Evolutionary conservation across 64 coral and sea anemone genomes (phyloP), one percentile per base, ranked within the genome.

Genomic region (Stichodactyla mertensii): DNA sequence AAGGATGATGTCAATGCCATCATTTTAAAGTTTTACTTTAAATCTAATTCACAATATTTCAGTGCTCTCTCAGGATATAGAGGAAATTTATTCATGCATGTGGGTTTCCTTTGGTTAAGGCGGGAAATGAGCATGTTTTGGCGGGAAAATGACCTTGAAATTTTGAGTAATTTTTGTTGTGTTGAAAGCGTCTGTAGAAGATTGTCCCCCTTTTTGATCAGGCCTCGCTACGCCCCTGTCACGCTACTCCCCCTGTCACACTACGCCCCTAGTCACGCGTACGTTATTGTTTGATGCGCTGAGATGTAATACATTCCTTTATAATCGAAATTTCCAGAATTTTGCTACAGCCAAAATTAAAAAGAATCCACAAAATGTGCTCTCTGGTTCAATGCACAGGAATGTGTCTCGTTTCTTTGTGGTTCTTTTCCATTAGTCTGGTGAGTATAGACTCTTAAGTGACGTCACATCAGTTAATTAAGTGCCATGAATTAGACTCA

Each of bases 391-490:
- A 98, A 28, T 89, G 84, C 51, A 6, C 64, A 13, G 27, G 51
- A 20, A 79, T 92, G n/a, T 92, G 87, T 11, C 4, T 92, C 1
- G 66, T 98, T 28, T 55, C 92, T 13, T 52, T 98, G 19, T 84
- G 84, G 70, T 60, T 98, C 52, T 94, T 98, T 88, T 77, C 84
- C 3, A 61, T 94, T 10, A 91, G 89, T 61, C 71, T 98, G 90
- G 95, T 98, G 36, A 45, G 36, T 45, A 45, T 45, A 45, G 36
- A 45, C 36, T 45, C 1, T 45, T 45, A 31, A 92, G 95, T 61
- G 13, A 24, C 19, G 28, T 45, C 51, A 13, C 51, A 22, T 79
- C 11, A 22, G 45, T 45, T 20, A 45, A 51, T 15, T 22, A 51
- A 0, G 12, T 79, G 6, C n/a, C 19, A 58, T 58, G 8, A 58